Base-by-base conservation (phyloP, 2,888 invertebrate genomes). In the Latrodectus hesperus region DNA sequence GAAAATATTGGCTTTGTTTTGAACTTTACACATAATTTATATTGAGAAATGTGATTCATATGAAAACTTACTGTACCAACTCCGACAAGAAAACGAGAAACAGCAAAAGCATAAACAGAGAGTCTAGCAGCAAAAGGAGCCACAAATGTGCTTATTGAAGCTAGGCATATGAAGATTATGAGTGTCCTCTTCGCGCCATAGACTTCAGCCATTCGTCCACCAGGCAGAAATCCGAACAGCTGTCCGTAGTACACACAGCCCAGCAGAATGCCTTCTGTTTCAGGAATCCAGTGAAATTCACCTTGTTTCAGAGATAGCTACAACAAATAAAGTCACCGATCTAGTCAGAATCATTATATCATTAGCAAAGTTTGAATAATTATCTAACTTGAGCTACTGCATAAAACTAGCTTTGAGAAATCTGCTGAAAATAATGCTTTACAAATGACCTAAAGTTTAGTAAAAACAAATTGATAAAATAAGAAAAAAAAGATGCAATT, bases 251-350 rank as follows among this genome's bases (percentile, higher is more conserved):
- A 84, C 5, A 84, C 78, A 14, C 78, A 77, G 5, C 84, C 84
- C 51, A 84, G 9, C 9, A 78, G 78, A 17, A 73, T 9, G 1
- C 84, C 84, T 70, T 84, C 84, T 0, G 73, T 84, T 16, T 84
- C 84, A 1, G 84, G 84, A 51, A 73, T 84, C 84, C 84, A 84
- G 26, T 84, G 78, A 22, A 84, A 84, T 17, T 84, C 84, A 1
- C 84, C 84, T 5, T n/a, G 72, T 5, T 71, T 71, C 9, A 11
- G n/a, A 10, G 26, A 11, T 6, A 26, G 65, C 76, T 76, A 52
- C 5, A 76, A 64, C 9, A 26, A 17, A 65, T 9, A 73, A 73
- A 17, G 17, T 51, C n/a, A 49, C 26, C 26, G 14, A 70, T 16
- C 2, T 16, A 16, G 16, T 38, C 14, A 38, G 49, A 53, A 17